A percentile compares a stretch with the other conserved stretches of the same genome.
Evolutionary conservation across 2,113 vertebrate species (phyloP).

Genomic region (Brachyhypopomus gauderio): DNA sequence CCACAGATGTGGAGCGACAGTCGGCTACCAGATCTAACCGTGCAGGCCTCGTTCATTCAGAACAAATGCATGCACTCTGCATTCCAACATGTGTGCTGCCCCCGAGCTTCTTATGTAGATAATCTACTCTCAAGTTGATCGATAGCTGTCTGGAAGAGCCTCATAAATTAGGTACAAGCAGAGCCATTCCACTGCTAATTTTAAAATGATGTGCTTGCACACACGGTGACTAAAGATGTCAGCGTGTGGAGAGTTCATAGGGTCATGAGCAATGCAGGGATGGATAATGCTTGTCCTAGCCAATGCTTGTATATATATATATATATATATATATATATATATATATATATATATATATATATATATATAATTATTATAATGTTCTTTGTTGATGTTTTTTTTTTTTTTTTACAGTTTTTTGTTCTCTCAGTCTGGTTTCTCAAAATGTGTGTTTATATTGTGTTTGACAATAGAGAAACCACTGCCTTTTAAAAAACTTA

Average conservation of each 20-base stretch:
- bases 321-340: too few relatives aligned
- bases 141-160: conserved; percentile 22
- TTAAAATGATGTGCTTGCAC: conserved; percentile 24
- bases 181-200: conserved; percentile 18
- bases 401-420: not conserved
- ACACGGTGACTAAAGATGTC: conserved; percentile 28
- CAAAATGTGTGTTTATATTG: not conserved
- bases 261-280: conserved; percentile 29
- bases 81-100: conserved; percentile 13
- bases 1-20: conserved; percentile 36
- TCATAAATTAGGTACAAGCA: conserved; percentile 14
- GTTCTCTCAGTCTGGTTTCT: conserved; percentile 31
- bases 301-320: too few relatives aligned
- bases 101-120: conserved; percentile 2
- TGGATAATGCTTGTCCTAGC: not conserved
- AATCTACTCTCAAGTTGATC: conserved; percentile 14
- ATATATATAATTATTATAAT: too few relatives aligned
- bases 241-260: conserved; percentile 21
- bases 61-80: conserved; percentile 13
- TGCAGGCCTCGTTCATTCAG: conserved; percentile 8
- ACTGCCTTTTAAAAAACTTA: not conserved
- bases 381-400: too few relatives aligned
- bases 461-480: conserved; percentile 1
- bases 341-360: too few relatives aligned
- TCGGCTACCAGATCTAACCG: conserved; percentile 30